Evolutionary conservation across 2,888 invertebrate species (phyloP).

Genomic region (Leptogaster cylindrica): DNA sequence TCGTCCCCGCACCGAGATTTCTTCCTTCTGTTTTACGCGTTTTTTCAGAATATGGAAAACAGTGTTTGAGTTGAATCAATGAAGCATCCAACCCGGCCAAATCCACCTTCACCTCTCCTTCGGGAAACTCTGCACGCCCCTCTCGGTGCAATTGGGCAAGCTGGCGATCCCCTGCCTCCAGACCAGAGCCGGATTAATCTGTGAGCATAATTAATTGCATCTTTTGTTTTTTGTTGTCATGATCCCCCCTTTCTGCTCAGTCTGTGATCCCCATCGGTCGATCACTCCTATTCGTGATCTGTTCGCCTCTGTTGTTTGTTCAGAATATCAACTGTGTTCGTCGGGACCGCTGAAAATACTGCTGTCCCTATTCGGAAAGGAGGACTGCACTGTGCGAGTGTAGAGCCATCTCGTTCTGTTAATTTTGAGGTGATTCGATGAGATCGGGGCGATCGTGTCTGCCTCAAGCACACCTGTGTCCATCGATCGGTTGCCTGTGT

Average conservation of each 20-base stretch:
- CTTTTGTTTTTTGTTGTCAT: constrained; percentile 11
- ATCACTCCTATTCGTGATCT: constrained; percentile 20
- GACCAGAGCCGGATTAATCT: constrained; percentile 21
- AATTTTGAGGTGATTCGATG: not conserved
- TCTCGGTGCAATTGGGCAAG: constrained; percentile 22
- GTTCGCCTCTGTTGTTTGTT: not conserved
- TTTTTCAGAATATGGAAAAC: constrained; percentile 22
- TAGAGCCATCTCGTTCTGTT: not conserved
- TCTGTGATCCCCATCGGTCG: constrained; percentile 13
- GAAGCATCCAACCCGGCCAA: constrained; percentile 3
- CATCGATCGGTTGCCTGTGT: constrained; percentile 1
- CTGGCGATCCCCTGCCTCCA: constrained; percentile 30
- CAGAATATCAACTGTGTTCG: not conserved
- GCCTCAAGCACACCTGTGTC: constrained; percentile 45
- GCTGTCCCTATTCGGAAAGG: not conserved
- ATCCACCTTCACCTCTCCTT: constrained; percentile 23
- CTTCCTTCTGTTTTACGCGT: too few species aligned
- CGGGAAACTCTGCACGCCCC: constrained; percentile 35
- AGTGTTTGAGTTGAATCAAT: constrained; percentile 15
- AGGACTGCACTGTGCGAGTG: not conserved
- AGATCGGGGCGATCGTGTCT: not conserved
- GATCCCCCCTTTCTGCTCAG: constrained; percentile 19
- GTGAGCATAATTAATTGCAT: constrained; percentile 20
- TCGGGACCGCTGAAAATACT: not conserved
- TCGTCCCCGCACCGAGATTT: not conserved